phyloP scores from a whole-genome alignment of 2,888 invertebrate genomes.

The Germaria angustata region DNA sequence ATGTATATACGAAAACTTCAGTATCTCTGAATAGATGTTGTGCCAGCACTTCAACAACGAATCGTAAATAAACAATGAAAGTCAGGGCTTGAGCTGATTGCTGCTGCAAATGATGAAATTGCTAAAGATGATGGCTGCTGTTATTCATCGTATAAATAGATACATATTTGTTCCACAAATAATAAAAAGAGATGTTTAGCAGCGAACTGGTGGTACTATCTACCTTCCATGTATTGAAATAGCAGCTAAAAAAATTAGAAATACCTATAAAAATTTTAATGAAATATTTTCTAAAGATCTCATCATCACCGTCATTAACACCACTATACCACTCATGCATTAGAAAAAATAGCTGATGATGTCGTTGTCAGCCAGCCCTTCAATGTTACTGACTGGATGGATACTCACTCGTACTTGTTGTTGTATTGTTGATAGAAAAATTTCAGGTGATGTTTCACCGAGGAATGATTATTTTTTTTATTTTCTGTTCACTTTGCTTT shows the following conservation, averaged over 20 bases:
- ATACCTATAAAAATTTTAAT: conserved; percentile 41
- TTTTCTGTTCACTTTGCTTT: not conserved
- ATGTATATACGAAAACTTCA: conserved; percentile 23
- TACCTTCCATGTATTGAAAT: conserved; percentile 2
- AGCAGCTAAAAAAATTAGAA: conserved; percentile 42
- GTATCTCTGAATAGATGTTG: conserved; percentile 26
- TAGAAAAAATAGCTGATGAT: conserved; percentile 52
- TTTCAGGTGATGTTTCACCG: conserved; percentile 18
- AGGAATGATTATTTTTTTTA: not conserved
- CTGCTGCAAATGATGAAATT: conserved; percentile 41
- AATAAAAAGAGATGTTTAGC: conserved; percentile 25
- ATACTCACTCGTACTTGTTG: too few species aligned
- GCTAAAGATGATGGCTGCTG: conserved; percentile 24
- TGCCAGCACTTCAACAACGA: conserved; percentile 59
- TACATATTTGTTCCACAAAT: conserved; percentile 18
- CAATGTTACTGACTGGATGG: not conserved
- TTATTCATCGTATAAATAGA: not conserved
- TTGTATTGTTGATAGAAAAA: conserved; percentile 18
- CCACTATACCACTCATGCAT: conserved; percentile 34
- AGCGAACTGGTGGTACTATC: not conserved
- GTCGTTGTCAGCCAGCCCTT: conserved; percentile 9
- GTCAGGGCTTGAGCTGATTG: conserved; percentile 41
- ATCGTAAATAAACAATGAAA: conserved; percentile 63
- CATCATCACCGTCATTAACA: conserved; percentile 63
- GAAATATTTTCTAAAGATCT: conserved; percentile 61